A percentile compares a stretch with the other conserved stretches of the same genome.
Conservation (phyloP, 2,113 vertebrate species). For the Microtus richardsoni region DNA sequence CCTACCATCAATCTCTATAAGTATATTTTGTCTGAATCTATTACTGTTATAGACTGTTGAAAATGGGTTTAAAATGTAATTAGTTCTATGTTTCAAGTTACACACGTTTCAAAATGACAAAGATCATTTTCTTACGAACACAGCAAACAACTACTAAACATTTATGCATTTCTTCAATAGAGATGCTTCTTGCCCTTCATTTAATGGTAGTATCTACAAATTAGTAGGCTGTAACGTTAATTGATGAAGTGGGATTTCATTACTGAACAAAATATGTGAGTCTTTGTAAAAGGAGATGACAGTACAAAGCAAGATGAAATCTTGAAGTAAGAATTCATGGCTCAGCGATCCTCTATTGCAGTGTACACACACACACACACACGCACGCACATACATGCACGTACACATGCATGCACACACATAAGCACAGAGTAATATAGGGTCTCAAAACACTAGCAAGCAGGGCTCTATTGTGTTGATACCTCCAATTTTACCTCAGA, state of each 20-base stretch:
- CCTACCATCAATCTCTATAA: neutral
- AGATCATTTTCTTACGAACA: neutral
- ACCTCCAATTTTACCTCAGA: neutral
- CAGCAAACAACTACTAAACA: neutral
- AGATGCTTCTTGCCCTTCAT: neutral
- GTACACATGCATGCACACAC: neutral
- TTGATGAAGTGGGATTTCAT: neutral
- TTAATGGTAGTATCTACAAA: neutral
- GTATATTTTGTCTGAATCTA: neutral
- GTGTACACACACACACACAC: neutral
- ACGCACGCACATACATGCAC: neutral
- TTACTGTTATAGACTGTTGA: neutral
- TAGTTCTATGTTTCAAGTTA: neutral
- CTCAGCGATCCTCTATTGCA: accelerated
- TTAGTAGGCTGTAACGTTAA: neutral
- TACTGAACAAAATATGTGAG: neutral
- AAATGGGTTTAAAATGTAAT: neutral
- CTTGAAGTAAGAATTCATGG: neutral
- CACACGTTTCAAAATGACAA: neutral
- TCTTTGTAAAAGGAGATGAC: neutral
- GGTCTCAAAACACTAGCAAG: neutral
- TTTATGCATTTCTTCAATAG: neutral
- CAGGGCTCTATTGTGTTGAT: neutral
- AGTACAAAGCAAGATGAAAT: conserved; percentile 9
- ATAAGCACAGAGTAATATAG: neutral